Conservation (phyloP, 2,113 vertebrate species). For the Suncus etruscus region DNA sequence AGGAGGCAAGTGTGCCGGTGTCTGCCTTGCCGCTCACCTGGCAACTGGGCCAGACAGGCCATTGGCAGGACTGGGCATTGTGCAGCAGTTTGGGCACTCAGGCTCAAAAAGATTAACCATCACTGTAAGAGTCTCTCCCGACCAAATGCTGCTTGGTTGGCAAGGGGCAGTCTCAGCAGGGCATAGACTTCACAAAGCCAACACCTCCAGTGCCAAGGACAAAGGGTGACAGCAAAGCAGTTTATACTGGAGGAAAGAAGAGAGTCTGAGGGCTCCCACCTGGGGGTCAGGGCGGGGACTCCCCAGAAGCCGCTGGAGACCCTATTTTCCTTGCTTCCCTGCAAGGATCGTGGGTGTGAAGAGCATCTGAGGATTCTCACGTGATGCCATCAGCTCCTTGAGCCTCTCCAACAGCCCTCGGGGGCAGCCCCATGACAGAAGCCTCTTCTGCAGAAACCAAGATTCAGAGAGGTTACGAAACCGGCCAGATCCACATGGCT, state of each 20-base stretch:
- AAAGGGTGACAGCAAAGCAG: neutral
- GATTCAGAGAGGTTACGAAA: constrained; percentile 66
- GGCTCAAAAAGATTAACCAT: too few relatives aligned
- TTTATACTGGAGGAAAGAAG: neutral
- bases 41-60: too few relatives aligned
- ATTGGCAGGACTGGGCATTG: too few relatives aligned
- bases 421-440: neutral
- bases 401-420: neutral
- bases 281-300: too few relatives aligned
- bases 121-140: neutral
- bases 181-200: neutral
- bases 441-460: neutral
- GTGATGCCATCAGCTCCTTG: neutral
- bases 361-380: neutral
- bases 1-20: too few relatives aligned
- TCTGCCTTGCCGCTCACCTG: too few relatives aligned
- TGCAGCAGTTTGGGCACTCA: too few relatives aligned
- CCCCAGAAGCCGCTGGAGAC: neutral
- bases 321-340: neutral
- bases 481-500: neutral
- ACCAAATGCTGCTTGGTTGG: fast-evolving
- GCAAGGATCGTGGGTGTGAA: neutral
- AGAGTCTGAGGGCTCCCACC: neutral
- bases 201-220: neutral
- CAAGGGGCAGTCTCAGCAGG: neutral